Evolutionary conservation across 2,888 invertebrate genomes (phyloP), one percentile per base, ranked within the genome.

Genomic region (Onthophagus sagittarius): DNA sequence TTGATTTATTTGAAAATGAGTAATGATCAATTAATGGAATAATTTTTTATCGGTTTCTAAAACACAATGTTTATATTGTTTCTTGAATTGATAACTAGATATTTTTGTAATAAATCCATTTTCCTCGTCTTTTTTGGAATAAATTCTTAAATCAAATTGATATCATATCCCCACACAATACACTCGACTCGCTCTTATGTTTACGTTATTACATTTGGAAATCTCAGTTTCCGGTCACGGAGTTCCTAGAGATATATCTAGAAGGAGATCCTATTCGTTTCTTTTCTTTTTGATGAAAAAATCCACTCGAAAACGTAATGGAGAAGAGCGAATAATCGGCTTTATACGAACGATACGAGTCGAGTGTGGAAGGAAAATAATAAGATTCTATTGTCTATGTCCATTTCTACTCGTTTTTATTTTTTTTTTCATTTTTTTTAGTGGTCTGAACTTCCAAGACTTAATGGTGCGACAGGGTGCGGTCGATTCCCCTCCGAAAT

Each of bases 371-470:
- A 11, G 13, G 15, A 15, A 15, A 14, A 64, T 23, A 15, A 5
- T 64, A 64, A 64, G 15, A 13, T 53, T 53, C 39, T 53, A 53
- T 53, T 53, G 9, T 53, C 39, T 53, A 63, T 63, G 13, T 7
- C 7, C 4, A 14, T 7, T 63, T 14, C 7, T 63, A 7, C 23
- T 23, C 1, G 1, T 23, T 23, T 32, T 15, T 31, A 9, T 5
- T 15, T 72, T 72, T 65, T 69, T 65, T 64, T 74, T 71, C 84
- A 79, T 77, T 86, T 85, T 84, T 91, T 91, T 73, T 89, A 96
- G 96, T 84, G 95, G 95, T 14, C 87, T 96, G 79, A 95, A 94
- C 86, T 96, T 96, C 89, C 92, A 94, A 86, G 96, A 96, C 83
- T 85, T 96, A 86, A 95, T 96, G 90, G 93, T 93, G 74, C 89